Evolutionary conservation across 2,113 vertebrate genomes (phyloP), one percentile per base, ranked within the genome.

Genomic region (Neopipo cinnamomea): DNA sequence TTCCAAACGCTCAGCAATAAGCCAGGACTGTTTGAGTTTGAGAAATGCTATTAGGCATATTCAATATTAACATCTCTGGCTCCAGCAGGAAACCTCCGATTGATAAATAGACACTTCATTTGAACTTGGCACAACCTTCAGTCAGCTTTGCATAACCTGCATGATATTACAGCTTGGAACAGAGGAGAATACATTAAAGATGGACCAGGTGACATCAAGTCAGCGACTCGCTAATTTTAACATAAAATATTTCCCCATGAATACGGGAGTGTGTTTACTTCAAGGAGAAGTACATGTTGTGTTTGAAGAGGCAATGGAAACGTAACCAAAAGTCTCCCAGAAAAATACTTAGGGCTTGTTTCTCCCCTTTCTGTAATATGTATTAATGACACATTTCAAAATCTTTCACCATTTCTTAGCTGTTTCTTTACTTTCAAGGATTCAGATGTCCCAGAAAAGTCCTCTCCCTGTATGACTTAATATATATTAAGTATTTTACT

Each of bases 121-220:
- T 94, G 96, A 96, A 96, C 91, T 92, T 97, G 94, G 90, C 91
- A 95, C 96, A 96, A 96, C 72, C 90, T 94, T 65, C 95, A 95
- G 79, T 97, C 88, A 91, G 82, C 91, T 96, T 78, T 96, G 77
- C 72, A 87, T 87, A 94, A 42, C 92, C 76, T 66, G 81, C 53
- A 83, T 82, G 89, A 67, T 52, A 47, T 62, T 85, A 61, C 82
- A 75, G 94, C 92, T 89, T 68, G 77, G 5, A 35, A 55, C 58
- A 82, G 25, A 80, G 62, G 16, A 49, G 83, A 93, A 95, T 74
- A 62, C n/a, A 95, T 91, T 75, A 81, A 92, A 74, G 41, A 63
- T 1, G 6, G 94, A 49, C 58, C 88, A 77, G 85, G 92, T 77
- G 58, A 77, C 65, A 93, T 47, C 56, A 63, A 68, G 71, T 65